These are phyloP conservation scores for Karalla daura DNA, from an alignment of 2,797 vertebrate species.

Conservation along the genomic window DNA sequence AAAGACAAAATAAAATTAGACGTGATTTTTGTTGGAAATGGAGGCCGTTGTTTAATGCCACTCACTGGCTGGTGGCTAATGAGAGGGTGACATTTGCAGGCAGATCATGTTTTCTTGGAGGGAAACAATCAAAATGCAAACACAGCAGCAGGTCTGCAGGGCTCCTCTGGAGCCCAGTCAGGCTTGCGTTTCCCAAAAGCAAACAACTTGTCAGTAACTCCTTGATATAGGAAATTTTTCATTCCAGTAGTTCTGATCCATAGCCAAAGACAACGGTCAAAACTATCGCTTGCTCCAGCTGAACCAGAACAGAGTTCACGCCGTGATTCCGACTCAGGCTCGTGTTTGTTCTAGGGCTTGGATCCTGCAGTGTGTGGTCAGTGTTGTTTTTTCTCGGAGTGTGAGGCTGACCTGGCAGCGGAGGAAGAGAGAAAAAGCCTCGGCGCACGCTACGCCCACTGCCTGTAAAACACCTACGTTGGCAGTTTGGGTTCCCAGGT, in stretches of 20 bases:
- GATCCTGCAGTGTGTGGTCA: conserved; percentile 54
- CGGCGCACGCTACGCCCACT: conserved; percentile 34
- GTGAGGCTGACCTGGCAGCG: conserved; percentile 66
- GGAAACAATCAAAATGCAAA: conserved; percentile 14
- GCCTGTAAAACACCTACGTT: conserved; percentile 67
- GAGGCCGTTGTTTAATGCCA: no score
- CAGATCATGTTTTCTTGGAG: background rate
- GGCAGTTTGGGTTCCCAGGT: conserved; percentile 71
- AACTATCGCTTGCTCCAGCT: conserved; percentile 12
- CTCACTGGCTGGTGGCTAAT: background rate
- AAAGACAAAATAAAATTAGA: background rate
- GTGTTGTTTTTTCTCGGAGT: conserved; percentile 44
- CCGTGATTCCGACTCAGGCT: conserved; percentile 42
- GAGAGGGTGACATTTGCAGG: background rate
- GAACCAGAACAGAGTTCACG: conserved; percentile 20
- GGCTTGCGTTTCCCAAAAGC: conserved; percentile 28
- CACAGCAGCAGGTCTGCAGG: background rate
- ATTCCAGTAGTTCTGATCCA: conserved; percentile 47
- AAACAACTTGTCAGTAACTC: conserved; percentile 34
- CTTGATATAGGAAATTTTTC: conserved; percentile 42
- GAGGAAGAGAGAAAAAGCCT: conserved; percentile 26
- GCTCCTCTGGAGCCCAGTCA: background rate
- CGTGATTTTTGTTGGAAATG: background rate
- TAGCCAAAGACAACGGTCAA: conserved; percentile 57
- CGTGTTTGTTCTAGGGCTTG: conserved; percentile 44